Base-by-base conservation (phyloP, 2,888 invertebrate genomes). In the Chrysolina haemoptera region DNA sequence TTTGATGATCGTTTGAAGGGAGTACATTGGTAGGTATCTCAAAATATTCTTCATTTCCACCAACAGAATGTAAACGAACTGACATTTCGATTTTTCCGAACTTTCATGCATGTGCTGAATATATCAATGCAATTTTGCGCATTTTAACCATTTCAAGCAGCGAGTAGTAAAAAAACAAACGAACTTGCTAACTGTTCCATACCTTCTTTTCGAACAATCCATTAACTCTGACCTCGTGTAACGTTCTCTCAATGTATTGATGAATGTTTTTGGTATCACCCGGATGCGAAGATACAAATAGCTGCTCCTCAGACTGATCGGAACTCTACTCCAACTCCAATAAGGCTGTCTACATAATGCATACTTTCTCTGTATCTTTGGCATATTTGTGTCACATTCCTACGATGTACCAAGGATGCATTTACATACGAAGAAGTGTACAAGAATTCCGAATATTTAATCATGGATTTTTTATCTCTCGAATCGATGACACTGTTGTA, bases 311-410 rank as follows among this genome's bases (percentile, higher is more conserved):
- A 27, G 59, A 27, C 22, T 27, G n/a, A n/a, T 50, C 27, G 8
- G 59, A 59, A 59, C 59, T 59, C 35, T 11, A 59, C 9, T 16
- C 16, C 50, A 50, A 16, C 50, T n/a, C 50, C 50, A 18, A 50
- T 50, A 18, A n/a, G 35, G 35, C 59, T 59, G 59, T 59, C 27
- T n/a, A n/a, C 59, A 27, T 14, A 59, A 59, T 59, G 59, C 70
- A 70, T 73, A 73, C 73, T 70, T 73, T 70, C 76, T 76, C 74
- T 68, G 53, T 65, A 70, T 76, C 59, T 59, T 74, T 72, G 72
- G 70, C 67, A 74, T 68, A 76, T 74, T 74, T 72, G 76, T 76
- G 76, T 76, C 76, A 74, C 71, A 76, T 76, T 76, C 76, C 71
- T 67, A 68, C 70, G 71, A 73, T 68, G 68, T 68, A 59, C 63